Conservation (phyloP, 2,113 vertebrate species). For the Acanthisitta chloris region DNA sequence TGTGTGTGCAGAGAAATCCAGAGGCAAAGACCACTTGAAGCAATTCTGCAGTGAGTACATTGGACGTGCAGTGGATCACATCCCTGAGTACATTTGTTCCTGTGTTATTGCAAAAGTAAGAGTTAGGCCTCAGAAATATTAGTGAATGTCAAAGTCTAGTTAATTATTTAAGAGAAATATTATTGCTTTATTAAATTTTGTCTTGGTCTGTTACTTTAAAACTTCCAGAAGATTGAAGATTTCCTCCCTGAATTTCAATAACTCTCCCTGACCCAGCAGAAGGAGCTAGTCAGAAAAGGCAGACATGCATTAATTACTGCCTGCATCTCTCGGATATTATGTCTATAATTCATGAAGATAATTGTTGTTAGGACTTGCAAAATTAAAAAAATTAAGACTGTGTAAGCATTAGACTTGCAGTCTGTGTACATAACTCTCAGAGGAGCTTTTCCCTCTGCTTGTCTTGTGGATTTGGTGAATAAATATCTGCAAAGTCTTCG, state of each 20-base stretch:
- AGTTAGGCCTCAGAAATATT: neutral
- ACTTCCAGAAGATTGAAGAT: conserved; percentile 50
- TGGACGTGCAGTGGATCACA: neutral
- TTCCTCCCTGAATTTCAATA: conserved; percentile 60
- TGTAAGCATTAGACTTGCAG: neutral
- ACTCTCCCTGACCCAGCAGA: conserved; percentile 59
- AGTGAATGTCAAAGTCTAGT: conserved; percentile 37
- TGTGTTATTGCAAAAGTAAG: neutral
- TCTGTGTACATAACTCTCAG: conserved; percentile 1
- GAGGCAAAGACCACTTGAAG: neutral
- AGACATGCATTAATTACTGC: conserved; percentile 66
- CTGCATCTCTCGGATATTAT: conserved; percentile 47
- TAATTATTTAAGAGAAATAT: conserved; percentile 71
- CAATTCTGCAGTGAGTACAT: neutral
- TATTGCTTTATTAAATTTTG: conserved; percentile 66
- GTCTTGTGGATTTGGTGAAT: conserved; percentile 41
- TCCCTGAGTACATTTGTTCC: neutral
- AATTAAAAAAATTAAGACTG: conserved; percentile 40
- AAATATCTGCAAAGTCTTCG: conserved; percentile 2
- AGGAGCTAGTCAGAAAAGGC: conserved; percentile 63
- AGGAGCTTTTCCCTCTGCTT: conserved; percentile 27
- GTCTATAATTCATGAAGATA: conserved; percentile 66
- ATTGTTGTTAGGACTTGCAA: conserved; percentile 51
- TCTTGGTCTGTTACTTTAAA: conserved; percentile 51
- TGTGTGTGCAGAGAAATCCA: neutral